phyloP scores from a whole-genome alignment of 2,113 vertebrate genomes.

The Anseranas semipalmata region DNA sequence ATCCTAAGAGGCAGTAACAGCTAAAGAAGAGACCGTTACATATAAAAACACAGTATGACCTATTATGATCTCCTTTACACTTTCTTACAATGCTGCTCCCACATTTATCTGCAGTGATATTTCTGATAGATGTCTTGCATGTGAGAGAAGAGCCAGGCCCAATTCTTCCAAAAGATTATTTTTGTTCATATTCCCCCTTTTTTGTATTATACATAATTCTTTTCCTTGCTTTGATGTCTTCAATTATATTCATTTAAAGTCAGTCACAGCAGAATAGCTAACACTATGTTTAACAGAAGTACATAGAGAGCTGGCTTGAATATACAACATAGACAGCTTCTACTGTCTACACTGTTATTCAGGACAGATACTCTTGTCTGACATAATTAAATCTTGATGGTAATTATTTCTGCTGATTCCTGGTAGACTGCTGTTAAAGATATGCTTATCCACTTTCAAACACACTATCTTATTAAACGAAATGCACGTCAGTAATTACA shows the following conservation, averaged over 20 bases:
- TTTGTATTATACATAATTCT: not conserved
- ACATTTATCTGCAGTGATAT: not conserved
- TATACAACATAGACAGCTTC: conserved; percentile 45
- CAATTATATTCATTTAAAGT: conserved; percentile 53
- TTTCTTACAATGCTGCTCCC: not conserved
- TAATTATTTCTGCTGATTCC: conserved; percentile 77
- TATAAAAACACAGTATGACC: not conserved
- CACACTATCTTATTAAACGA: conserved; percentile 75
- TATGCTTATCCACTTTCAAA: conserved; percentile 74
- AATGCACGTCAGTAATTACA: conserved; percentile 72
- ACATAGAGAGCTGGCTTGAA: conserved; percentile 53
- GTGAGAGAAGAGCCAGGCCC: not conserved
- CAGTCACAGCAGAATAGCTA: conserved; percentile 40
- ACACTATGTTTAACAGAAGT: conserved; percentile 47
- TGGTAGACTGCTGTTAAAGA: conserved; percentile 71
- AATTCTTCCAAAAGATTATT: not conserved
- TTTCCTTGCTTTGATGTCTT: conserved; percentile 29
- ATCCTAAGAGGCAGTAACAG: not conserved
- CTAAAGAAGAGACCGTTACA: not conserved
- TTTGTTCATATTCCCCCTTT: not conserved
- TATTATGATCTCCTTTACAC: not conserved
- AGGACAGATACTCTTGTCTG: conserved; percentile 72
- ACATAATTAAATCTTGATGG: conserved; percentile 80
- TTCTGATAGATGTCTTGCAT: not conserved
- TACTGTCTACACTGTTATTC: conserved; percentile 62